Conservation (phyloP, 2,888 invertebrate species). For the Peribatodes rhomboidaria region DNA sequence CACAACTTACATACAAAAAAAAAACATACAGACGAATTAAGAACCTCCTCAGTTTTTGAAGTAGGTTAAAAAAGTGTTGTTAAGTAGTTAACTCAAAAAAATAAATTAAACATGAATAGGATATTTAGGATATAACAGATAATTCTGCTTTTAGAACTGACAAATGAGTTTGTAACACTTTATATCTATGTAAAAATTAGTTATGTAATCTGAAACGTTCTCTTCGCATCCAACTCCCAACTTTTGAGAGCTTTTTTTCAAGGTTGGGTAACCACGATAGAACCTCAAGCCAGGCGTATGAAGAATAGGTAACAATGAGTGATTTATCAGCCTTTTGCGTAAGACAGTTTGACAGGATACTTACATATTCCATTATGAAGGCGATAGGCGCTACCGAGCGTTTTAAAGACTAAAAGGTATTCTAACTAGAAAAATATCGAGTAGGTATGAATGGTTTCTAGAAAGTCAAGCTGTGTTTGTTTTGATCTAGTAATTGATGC, state of each 20-base stretch:
- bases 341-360: conserved; percentile 17
- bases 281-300: background rate
- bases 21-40: too few relatives aligned
- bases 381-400: background rate
- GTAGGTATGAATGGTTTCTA: background rate
- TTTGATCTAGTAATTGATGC: conserved; percentile 1
- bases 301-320: background rate
- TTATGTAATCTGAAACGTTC: too few relatives aligned
- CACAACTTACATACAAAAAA: too few relatives aligned
- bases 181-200: too few relatives aligned
- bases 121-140: too few relatives aligned
- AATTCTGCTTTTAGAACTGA: too few relatives aligned
- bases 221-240: background rate
- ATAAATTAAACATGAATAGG: too few relatives aligned
- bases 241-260: background rate
- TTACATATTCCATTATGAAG: conserved; percentile 24
- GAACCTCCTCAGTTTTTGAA: too few relatives aligned
- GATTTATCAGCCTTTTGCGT: conserved; percentile 10
- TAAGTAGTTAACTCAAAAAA: too few relatives aligned
- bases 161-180: too few relatives aligned
- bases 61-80: too few relatives aligned
- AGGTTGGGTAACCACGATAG: background rate
- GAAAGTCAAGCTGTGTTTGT: background rate
- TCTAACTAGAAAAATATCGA: conserved; percentile 9
- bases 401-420: conserved; percentile 16